These are phyloP conservation scores for Rhopalosiphum padi DNA, from an alignment of 1,140 invertebrate genomes.

Conservation along the genomic window DNA sequence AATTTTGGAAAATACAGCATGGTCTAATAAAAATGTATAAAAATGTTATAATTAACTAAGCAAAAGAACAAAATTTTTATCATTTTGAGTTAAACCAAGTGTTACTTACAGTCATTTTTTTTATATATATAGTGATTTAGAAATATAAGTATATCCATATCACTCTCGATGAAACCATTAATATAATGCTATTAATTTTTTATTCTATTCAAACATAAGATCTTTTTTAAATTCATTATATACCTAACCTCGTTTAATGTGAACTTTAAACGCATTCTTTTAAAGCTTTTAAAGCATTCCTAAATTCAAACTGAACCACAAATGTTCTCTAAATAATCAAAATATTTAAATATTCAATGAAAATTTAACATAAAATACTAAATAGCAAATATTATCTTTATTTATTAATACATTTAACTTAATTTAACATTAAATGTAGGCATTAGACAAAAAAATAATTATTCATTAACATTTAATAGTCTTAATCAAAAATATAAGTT, in stretches of 20 bases:
- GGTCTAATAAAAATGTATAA: neutral
- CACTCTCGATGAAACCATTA: neutral
- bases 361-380: neutral
- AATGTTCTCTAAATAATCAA: neutral
- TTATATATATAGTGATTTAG: neutral
- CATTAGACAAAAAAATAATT: neutral
- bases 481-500: neutral
- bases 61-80: neutral
- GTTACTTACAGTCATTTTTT: neutral
- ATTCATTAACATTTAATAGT: neutral
- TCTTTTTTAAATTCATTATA: neutral
- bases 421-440: neutral
- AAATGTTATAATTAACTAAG: neutral
- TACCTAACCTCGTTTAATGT: neutral
- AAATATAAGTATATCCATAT: neutral
- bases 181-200: neutral
- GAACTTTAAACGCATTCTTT: neutral
- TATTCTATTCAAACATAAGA: neutral
- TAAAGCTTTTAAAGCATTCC: neutral
- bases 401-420: neutral
- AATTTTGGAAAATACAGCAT: neutral
- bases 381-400: neutral
- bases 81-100: neutral
- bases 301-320: neutral
- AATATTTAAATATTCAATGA: neutral